Evolutionary conservation across 2,888 invertebrate species (phyloP), one percentile per base, ranked within the genome.

Genomic region (Netelia melanura): DNA sequence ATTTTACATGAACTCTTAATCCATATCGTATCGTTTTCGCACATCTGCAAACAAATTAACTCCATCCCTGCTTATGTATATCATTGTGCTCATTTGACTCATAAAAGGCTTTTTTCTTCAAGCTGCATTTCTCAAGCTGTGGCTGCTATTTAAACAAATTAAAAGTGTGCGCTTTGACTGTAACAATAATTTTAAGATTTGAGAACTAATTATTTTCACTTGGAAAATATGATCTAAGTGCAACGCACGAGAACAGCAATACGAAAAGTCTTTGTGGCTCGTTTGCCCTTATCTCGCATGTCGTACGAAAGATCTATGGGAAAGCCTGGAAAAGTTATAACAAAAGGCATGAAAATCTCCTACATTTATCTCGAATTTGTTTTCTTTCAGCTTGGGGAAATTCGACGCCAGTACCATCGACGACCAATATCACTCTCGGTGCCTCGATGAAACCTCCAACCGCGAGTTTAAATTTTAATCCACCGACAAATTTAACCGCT

Each of bases 381-480:
- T 76, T 64, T 58, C 88, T 92, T 90, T 61, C 91, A 90, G 93
- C 90, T 82, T 92, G 93, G 92, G 91, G 92, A 87, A 92, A 90
- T 86, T 82, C 91, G 83, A 90, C 90, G 72, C 87, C 91, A 61
- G 88, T 91, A 67, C 89, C 91, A 74, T 89, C 92, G 82, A 88
- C 90, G 83, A 88, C 88, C 71, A 92, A 90, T 87, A 89, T 92
- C 62, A 86, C 91, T 30, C 79, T 92, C 83, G 90, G 88, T 56
- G 81, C 90, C 65, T 85, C 91, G 44, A 91, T 91, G 91, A 93
- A 93, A 89, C 94, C 94, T 67, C 93, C 94, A 61, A 93, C 93
- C 25, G 87, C 91, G 64, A 90, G 93, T 87, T 90, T 94, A 78
- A 93, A 88, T 87, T 94, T 93, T 85, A 93, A 92, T 89, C 86